Percentiles rank a stretch among this genome's conserved stretches.
These are phyloP conservation scores for Anodontia alba DNA, from an alignment of 2,888 invertebrate species.

Conservation along the genomic window DNA sequence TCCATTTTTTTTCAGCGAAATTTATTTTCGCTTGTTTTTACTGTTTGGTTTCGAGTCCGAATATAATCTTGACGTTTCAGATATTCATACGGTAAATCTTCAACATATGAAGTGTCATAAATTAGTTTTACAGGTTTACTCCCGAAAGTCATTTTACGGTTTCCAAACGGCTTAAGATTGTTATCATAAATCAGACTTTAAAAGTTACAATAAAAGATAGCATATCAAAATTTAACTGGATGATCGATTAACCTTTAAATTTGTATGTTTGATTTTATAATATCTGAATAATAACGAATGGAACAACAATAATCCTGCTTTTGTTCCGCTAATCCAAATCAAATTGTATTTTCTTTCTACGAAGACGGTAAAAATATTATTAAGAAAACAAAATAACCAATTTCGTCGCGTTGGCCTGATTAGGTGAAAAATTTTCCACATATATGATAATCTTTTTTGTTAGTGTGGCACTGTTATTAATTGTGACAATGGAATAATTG, in stretches of 20 bases:
- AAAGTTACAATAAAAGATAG: not conserved
- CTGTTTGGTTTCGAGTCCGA: too few species aligned
- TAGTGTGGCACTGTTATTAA: too few species aligned
- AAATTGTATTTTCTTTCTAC: not conserved
- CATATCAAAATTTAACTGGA: not conserved
- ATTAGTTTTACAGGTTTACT: not conserved
- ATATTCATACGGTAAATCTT: too few species aligned
- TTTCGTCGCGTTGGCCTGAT: slow-evolving; percentile 5
- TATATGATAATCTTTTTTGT: too few species aligned
- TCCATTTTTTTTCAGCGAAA: too few species aligned
- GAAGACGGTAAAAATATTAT: not conserved
- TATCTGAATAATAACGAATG: not conserved
- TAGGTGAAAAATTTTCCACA: too few species aligned
- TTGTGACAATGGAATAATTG: too few species aligned
- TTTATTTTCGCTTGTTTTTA: too few species aligned
- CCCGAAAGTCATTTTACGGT: not conserved
- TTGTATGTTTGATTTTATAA: slow-evolving; percentile 2
- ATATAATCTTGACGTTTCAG: too few species aligned
- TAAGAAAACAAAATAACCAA: not conserved
- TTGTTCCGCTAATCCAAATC: not conserved
- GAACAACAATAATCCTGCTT: not conserved
- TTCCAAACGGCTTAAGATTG: not conserved
- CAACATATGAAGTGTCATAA: slow-evolving; percentile 2
- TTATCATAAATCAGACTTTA: not conserved
- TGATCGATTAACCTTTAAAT: slow-evolving; percentile 1